A percentile compares a stretch with the other conserved stretches of the same genome.
Evolutionary conservation across 2,113 vertebrate species (phyloP).

Genomic region (Poeciliopsis prolifica): DNA sequence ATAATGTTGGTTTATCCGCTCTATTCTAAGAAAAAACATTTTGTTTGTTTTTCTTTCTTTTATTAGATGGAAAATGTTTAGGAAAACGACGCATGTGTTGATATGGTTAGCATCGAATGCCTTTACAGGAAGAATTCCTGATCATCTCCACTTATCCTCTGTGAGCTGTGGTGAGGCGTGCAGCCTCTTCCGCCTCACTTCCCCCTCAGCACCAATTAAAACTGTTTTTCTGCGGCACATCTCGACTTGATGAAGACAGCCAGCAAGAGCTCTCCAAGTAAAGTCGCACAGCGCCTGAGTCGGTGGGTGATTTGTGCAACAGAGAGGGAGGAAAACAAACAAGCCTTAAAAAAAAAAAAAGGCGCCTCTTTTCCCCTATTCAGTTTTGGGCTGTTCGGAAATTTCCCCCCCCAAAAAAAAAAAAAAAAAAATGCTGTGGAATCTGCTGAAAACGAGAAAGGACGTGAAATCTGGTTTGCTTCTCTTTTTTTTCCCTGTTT

Average conservation of each 20-base stretch:
- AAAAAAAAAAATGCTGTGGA: constrained; percentile 48
- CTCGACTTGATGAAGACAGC: constrained; percentile 71
- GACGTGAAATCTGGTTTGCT: constrained; percentile 35
- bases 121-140: constrained; percentile 21
- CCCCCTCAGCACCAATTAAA: constrained; percentile 74
- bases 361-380: constrained; percentile 53
- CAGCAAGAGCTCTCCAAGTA: constrained; percentile 74
- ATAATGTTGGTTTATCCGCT: too few relatives aligned
- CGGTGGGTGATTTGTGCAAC: constrained; percentile 75
- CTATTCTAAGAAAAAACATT: too few relatives aligned
- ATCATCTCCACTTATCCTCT: constrained; percentile 36
- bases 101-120: constrained; percentile 12
- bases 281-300: constrained; percentile 70
- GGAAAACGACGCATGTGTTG: neutral
- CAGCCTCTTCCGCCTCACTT: constrained; percentile 47
- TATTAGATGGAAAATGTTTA: too few relatives aligned
- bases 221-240: constrained; percentile 71
- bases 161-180: constrained; percentile 41
- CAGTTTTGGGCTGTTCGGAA: constrained; percentile 60
- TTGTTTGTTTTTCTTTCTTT: too few relatives aligned
- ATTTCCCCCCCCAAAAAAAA: constrained; percentile 6
- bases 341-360: constrained; percentile 54
- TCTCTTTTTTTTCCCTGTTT: constrained; percentile 2
- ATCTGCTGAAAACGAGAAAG: constrained; percentile 36
- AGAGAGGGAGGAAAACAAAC: constrained; percentile 68